phyloP scores from a whole-genome alignment of 2,797 vertebrate species.

The Monodelphis domestica region DNA sequence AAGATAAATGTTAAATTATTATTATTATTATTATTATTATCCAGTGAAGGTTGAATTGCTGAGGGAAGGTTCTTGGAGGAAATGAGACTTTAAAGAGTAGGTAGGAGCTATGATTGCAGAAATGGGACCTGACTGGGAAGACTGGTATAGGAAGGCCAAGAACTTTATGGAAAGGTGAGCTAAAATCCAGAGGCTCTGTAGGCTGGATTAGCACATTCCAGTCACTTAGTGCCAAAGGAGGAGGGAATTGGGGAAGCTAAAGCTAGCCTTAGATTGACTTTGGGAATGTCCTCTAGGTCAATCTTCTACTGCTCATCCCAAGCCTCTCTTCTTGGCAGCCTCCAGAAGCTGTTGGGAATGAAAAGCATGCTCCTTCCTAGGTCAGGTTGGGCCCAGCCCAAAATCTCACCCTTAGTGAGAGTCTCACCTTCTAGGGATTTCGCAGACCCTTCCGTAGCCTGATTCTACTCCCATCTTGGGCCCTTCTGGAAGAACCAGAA shows the following conservation, averaged over 20 bases:
- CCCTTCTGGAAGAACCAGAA: background rate
- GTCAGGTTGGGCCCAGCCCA: background rate
- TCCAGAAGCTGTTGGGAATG: background rate
- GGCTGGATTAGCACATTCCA: background rate
- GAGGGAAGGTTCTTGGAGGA: background rate
- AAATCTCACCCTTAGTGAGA: background rate
- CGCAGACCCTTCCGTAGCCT: background rate
- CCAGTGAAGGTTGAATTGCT: background rate
- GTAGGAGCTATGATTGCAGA: background rate
- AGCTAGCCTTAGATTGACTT: background rate
- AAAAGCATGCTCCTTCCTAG: background rate
- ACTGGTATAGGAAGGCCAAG: background rate
- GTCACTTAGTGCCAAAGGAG: background rate
- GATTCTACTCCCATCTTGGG: background rate
- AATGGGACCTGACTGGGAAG: background rate
- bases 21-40: background rate
- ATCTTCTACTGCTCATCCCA: background rate
- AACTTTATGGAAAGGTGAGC: background rate
- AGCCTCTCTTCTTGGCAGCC: background rate
- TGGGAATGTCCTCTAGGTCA: background rate
- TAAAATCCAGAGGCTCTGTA: background rate
- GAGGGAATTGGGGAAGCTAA: background rate
- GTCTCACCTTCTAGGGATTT: background rate
- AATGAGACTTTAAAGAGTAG: background rate
- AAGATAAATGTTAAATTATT: background rate